Evolutionary conservation across 2,113 vertebrate genomes (phyloP).

Genomic region (Gadus macrocephalus): DNA sequence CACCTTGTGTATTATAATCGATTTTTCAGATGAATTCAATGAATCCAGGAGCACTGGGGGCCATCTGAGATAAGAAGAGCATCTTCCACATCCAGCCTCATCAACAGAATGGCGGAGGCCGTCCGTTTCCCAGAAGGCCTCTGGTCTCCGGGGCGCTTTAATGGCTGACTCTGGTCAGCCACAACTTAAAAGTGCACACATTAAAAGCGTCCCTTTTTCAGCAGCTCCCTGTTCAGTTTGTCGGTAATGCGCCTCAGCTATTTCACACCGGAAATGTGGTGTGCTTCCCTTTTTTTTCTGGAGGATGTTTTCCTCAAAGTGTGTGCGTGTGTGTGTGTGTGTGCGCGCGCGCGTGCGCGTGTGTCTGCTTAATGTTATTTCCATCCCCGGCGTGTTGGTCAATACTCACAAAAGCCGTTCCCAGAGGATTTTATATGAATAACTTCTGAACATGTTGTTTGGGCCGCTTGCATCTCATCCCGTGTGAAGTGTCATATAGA

Average conservation of each 20-base stretch:
- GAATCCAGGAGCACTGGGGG: too few relatives aligned
- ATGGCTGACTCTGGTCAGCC: not conserved
- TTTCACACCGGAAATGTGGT: not conserved
- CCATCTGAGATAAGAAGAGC: too few relatives aligned
- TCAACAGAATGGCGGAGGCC: too few relatives aligned
- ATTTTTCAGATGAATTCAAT: too few relatives aligned
- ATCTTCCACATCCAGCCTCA: too few relatives aligned
- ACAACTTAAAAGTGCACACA: conserved; percentile 26
- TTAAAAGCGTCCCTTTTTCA: conserved; percentile 46
- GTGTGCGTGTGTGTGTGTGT: too few relatives aligned
- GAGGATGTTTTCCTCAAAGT: conserved; percentile 1
- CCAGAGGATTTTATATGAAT: conserved; percentile 44
- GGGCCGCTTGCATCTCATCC: conserved; percentile 40
- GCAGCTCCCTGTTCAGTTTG: conserved; percentile 43
- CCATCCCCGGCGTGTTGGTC: conserved; percentile 35
- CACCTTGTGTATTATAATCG: too few relatives aligned
- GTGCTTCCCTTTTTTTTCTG: conserved; percentile 34
- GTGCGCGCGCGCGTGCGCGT: conserved; percentile 56
- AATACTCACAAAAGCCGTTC: conserved; percentile 54
- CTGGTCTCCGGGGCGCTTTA: too few relatives aligned
- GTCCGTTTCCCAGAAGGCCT: too few relatives aligned
- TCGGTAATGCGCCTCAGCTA: too few relatives aligned
- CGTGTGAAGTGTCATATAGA: conserved; percentile 47
- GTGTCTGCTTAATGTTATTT: conserved; percentile 58
- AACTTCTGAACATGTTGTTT: conserved; percentile 61